Evolutionary conservation across 1,140 invertebrate species (phyloP).

Genomic region (Drosophila varians): DNA sequence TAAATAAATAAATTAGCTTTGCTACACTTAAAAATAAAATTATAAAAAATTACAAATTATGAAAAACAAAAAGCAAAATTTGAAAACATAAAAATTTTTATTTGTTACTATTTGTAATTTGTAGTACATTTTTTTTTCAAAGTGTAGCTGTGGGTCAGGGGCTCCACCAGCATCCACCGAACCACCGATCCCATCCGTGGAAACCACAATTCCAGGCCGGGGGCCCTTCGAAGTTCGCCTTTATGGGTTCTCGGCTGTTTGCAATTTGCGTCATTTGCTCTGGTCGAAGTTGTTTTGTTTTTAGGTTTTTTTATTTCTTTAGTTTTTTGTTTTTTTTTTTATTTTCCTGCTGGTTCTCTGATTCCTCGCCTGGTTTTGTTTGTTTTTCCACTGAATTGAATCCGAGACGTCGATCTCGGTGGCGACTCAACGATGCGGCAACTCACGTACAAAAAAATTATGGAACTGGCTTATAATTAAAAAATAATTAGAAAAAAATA

Average conservation of each 20-base stretch:
- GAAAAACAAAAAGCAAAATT: no score
- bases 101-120: no score
- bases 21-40: no score
- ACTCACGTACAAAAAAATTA: not conserved
- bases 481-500: not conserved
- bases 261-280: conserved; percentile 70
- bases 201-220: not conserved
- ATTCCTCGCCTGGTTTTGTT: conserved; percentile 18
- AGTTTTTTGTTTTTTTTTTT: conserved; percentile 3
- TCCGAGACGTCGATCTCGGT: conserved; percentile 23
- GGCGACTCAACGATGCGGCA: not conserved
- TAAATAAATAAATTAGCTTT: no score
- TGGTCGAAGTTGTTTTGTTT: conserved; percentile 38
- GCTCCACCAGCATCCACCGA: not conserved
- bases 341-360: conserved; percentile 10
- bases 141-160: not conserved
- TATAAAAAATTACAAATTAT: no score
- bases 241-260: conserved; percentile 12
- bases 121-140: no score
- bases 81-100: no score
- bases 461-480: not conserved
- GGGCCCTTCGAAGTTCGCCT: conserved; percentile 21
- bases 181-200: not conserved
- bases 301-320: conserved; percentile 5
- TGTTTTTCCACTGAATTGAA: conserved; percentile 53